Evolutionary conservation across 53 echinoderm and acorn worm species (phyloP).

Genomic region (Actinopyga echinites): DNA sequence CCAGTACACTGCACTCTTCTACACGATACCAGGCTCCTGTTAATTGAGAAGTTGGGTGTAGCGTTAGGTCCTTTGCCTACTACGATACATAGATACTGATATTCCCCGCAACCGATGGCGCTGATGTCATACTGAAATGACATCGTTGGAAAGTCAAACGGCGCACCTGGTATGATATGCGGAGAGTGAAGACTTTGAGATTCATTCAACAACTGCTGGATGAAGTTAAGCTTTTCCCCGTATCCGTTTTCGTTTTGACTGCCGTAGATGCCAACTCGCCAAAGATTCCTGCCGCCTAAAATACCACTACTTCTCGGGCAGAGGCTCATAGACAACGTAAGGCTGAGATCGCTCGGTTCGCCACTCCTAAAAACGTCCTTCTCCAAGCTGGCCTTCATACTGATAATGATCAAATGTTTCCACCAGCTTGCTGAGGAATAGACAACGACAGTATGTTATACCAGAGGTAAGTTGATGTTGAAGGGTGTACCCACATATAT

Average conservation of each 20-base stretch:
- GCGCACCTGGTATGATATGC: neutral
- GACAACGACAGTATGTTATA: no score
- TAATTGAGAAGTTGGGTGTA: neutral
- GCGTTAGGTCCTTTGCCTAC: neutral
- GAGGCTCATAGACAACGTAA: neutral
- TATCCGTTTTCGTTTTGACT: neutral
- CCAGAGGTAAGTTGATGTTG: no score
- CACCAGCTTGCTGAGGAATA: neutral
- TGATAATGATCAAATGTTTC: neutral
- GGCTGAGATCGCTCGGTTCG: neutral
- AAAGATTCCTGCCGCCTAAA: neutral
- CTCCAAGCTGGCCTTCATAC: neutral
- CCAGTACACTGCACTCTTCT: neutral
- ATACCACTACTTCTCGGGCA: neutral
- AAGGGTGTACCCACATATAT: no score
- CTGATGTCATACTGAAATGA: constrained; percentile 3
- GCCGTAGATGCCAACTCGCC: constrained; percentile 26
- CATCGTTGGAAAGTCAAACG: constrained; percentile 2
- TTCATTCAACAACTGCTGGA: neutral
- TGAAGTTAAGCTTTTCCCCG: neutral
- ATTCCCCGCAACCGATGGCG: constrained; percentile 18
- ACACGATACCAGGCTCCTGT: constrained; percentile 10
- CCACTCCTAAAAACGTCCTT: neutral
- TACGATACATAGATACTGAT: constrained; percentile 1
- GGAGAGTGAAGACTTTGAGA: neutral